Conservation (phyloP, 2,888 invertebrate species). For the Cataglyphis rosenhaueri region DNA sequence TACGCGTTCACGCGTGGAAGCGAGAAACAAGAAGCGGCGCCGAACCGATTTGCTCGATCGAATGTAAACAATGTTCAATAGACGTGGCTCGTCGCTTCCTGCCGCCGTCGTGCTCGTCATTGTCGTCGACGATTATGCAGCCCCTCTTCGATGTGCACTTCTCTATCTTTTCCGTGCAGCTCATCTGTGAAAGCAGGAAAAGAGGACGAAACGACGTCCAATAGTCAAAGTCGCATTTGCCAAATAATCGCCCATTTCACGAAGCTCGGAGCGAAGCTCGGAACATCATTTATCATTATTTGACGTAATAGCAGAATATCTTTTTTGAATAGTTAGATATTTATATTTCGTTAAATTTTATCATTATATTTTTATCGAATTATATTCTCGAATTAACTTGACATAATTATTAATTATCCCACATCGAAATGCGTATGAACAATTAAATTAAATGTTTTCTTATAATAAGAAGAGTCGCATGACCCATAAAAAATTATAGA, state of each 20-base stretch:
- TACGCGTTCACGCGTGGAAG: constrained; percentile 70
- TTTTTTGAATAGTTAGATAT: not conserved
- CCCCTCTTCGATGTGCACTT: constrained; percentile 25
- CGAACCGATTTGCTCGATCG: constrained; percentile 72
- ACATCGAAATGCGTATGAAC: not conserved
- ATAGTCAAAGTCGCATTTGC: constrained; percentile 19
- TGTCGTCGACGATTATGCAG: constrained; percentile 43
- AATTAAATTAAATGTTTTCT: constrained; percentile 7
- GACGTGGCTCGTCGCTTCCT: constrained; percentile 57
- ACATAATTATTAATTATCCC: not conserved
- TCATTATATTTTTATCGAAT: not conserved
- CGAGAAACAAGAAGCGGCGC: constrained; percentile 70
- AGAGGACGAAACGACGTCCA: constrained; percentile 13
- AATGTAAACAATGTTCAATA: constrained; percentile 72
- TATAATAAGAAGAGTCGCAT: not conserved
- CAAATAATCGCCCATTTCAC: constrained; percentile 32
- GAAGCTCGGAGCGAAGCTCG: not conserved
- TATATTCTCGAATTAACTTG: not conserved
- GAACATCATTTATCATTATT: constrained; percentile 30
- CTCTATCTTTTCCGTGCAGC: constrained; percentile 35
- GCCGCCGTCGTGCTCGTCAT: constrained; percentile 41
- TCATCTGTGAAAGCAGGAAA: constrained; percentile 40
- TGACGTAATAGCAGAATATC: not conserved
- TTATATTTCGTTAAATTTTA: not conserved
- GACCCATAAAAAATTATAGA: not conserved